Percentiles rank a stretch among this genome's conserved stretches.
Evolutionary conservation across 2,797 vertebrate genomes (phyloP).

Genomic region (Sardinella longiceps): DNA sequence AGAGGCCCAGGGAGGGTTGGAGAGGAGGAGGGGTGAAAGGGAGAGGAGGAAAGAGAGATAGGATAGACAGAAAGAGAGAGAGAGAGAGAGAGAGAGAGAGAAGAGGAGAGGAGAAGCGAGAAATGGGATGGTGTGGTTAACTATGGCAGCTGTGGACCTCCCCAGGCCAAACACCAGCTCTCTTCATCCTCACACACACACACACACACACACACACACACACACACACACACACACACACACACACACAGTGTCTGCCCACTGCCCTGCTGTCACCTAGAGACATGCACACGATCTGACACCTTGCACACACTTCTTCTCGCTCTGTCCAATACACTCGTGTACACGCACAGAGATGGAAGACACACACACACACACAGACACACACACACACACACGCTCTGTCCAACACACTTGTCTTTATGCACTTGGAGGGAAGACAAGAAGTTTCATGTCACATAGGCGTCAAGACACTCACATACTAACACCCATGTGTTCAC

Average conservation of each 20-base stretch:
- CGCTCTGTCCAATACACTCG: slow-evolving; percentile 11
- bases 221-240: slow-evolving; percentile 46
- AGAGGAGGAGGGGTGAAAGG: not conserved
- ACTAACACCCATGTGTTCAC: not conserved
- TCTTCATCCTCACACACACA: slow-evolving; percentile 46
- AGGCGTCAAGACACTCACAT: not conserved
- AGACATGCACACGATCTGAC: slow-evolving; percentile 22
- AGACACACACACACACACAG: not conserved
- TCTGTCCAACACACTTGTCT: not conserved
- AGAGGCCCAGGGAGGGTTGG: not conserved
- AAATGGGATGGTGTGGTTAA: slow-evolving; percentile 25
- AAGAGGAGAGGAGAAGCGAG: not conserved
- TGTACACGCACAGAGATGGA: not conserved
- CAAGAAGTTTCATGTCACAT: slow-evolving; percentile 9
- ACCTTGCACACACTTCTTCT: slow-evolving; percentile 19
- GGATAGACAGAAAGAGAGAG: slow-evolving; percentile 1
- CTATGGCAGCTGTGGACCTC: slow-evolving; percentile 44
- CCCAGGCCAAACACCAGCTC: slow-evolving; percentile 53
- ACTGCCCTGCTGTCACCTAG: slow-evolving; percentile 15
- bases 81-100: not conserved
- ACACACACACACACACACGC: not conserved
- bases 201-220: slow-evolving; percentile 48
- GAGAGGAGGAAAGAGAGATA: too few relatives aligned
- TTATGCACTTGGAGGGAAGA: not conserved
- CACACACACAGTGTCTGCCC: slow-evolving; percentile 16